Base-by-base conservation (phyloP, 1,140 invertebrate species). In the Telenomus remus region DNA sequence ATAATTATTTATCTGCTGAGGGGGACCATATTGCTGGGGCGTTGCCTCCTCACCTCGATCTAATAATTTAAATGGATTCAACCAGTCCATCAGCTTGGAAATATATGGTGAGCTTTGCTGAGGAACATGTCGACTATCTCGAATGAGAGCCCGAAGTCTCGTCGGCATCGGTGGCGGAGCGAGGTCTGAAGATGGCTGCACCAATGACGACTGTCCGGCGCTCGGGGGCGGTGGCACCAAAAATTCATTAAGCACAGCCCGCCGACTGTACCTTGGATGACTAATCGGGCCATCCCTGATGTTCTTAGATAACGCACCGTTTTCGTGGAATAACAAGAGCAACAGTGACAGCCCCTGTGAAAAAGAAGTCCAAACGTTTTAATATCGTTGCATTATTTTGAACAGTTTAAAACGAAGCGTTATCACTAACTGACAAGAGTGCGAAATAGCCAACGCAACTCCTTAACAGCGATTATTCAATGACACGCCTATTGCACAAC, bases 291-390 rank as follows among this genome's bases (percentile, higher is more conserved):
- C 74, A 50, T 64, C 68, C 60, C 78, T 78, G 76, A 73, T 80
- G 51, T 76, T 80, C 68, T 78, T 66, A 5, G 71, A 50, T 57
- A 78, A 76, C n/a, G 64, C 76, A 51, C 50, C 66, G 56, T 61
- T 69, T 27, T 63, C n/a, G 47, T 66, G 56, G 19, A 70, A 79
- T 69, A 85, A 59, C 73, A 86, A 70, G 34, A 83, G 59, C 71
- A 84, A 69, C 61, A 83, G 77, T 72, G 74, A 75, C 39, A 85
- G 79, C 55, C 80, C 64, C 86, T 87, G 66, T 8, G 82, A 81
- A 16, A 48, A 39, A 43, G 61, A 53, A 47, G 37, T n/a, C 34
- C 8, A 49, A 16, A 3, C 4, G 33, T 11, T 49, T 49, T 51
- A 53, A 51, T 27, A 43, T 49, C 35, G 16, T 27, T n/a, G n/a